Conservation (phyloP, 2,797 vertebrate genomes). For the Characodon lateralis region DNA sequence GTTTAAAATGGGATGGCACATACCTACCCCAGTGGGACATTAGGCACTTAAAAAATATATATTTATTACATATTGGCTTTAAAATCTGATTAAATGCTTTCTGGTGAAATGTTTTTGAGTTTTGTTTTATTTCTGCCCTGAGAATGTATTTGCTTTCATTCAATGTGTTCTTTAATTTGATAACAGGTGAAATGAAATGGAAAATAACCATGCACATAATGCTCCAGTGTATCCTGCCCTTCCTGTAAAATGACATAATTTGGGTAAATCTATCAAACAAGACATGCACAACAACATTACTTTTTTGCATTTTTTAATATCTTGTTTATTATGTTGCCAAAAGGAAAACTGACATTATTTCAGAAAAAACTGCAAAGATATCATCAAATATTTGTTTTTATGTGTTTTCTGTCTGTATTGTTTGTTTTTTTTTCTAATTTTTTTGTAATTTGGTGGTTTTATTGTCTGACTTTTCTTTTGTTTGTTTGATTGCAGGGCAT, state of each 20-base stretch:
- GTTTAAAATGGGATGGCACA: too few relatives aligned
- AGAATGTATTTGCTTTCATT: neutral
- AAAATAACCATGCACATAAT: neutral
- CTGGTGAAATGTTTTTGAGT: neutral
- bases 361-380: neutral
- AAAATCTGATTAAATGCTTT: too few relatives aligned
- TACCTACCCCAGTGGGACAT: too few relatives aligned
- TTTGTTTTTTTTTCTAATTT: neutral
- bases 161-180: neutral
- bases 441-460: neutral
- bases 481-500: neutral
- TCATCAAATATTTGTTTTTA: neutral
- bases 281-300: neutral
- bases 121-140: neutral
- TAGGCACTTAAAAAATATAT: too few relatives aligned
- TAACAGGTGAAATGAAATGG: slow-evolving; percentile 1
- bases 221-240: neutral
- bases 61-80: too few relatives aligned
- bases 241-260: neutral
- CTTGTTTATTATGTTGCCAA: neutral
- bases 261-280: neutral
- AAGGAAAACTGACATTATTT: neutral
- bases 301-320: neutral
- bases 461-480: neutral
- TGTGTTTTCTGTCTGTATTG: neutral